Percentiles rank a stretch among this genome's conserved stretches.
Evolutionary conservation across 2,797 vertebrate genomes (phyloP).

Genomic region (Leptodactylus fallax): DNA sequence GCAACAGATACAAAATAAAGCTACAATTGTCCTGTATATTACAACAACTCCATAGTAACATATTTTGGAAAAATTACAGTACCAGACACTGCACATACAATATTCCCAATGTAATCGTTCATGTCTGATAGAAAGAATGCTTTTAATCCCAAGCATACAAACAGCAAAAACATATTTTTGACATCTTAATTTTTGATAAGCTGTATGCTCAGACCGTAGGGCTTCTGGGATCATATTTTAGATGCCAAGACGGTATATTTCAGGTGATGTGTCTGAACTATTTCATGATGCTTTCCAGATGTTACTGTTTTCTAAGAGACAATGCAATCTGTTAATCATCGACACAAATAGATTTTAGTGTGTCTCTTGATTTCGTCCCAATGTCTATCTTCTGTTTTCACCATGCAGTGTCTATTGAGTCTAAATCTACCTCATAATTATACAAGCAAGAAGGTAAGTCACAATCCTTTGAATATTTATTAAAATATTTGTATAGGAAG

Average conservation of each 20-base stretch:
- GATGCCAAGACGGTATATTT: background rate
- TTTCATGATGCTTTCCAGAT: constrained; percentile 14
- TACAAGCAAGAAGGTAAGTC: background rate
- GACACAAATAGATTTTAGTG: background rate
- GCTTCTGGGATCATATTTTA: background rate
- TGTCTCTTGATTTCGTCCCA: background rate
- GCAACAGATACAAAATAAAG: background rate
- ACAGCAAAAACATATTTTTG: background rate
- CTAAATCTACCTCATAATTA: background rate
- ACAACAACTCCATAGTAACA: background rate
- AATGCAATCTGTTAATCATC: background rate
- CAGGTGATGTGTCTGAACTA: background rate
- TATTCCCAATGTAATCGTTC: background rate
- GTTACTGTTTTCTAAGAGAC: background rate
- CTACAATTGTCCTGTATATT: too few relatives aligned
- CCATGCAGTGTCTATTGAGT: background rate
- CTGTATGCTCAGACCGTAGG: background rate
- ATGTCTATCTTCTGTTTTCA: background rate
- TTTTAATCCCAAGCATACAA: background rate
- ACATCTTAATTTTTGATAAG: background rate
- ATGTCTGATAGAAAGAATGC: background rate
- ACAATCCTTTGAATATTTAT: too few relatives aligned
- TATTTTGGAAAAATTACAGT: background rate
- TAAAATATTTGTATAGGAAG: background rate
- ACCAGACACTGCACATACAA: background rate